Conservation (phyloP, 2,113 vertebrate species). For the Rousettus leschenaultii region DNA sequence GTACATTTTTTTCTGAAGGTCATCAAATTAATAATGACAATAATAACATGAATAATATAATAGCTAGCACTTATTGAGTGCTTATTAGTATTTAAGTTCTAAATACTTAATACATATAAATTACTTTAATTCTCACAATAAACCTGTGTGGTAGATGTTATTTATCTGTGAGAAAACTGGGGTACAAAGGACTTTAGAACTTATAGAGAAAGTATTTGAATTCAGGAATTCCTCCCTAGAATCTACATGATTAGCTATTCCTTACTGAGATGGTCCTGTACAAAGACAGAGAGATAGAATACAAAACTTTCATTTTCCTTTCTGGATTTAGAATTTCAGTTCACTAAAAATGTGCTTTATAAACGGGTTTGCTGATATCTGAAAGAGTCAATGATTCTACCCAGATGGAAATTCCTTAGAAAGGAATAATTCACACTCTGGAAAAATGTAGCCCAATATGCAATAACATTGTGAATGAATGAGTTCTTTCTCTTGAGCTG, state of each 20-base stretch:
- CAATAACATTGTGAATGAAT: not conserved
- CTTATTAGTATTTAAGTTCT: not conserved
- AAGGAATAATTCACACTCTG: not conserved
- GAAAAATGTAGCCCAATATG: not conserved
- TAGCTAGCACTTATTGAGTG: not conserved
- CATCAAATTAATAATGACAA: not conserved
- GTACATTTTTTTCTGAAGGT: not conserved
- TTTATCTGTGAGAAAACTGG: not conserved
- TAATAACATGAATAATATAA: not conserved
- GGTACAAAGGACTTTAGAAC: not conserved
- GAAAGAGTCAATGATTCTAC: conserved; percentile 9
- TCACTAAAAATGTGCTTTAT: not conserved
- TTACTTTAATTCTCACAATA: not conserved
- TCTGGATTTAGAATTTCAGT: not conserved
- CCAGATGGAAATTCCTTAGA: not conserved
- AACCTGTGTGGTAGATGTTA: not conserved
- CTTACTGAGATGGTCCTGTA: not conserved
- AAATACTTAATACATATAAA: not conserved
- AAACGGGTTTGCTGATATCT: not conserved
- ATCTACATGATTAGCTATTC: not conserved
- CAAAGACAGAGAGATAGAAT: not conserved
- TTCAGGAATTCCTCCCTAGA: not conserved
- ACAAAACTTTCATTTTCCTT: not conserved
- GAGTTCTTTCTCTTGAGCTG: not conserved
- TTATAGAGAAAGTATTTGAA: not conserved